Evolutionary conservation across 2,888 invertebrate species (phyloP).

Genomic region (Lutraria lutraria): DNA sequence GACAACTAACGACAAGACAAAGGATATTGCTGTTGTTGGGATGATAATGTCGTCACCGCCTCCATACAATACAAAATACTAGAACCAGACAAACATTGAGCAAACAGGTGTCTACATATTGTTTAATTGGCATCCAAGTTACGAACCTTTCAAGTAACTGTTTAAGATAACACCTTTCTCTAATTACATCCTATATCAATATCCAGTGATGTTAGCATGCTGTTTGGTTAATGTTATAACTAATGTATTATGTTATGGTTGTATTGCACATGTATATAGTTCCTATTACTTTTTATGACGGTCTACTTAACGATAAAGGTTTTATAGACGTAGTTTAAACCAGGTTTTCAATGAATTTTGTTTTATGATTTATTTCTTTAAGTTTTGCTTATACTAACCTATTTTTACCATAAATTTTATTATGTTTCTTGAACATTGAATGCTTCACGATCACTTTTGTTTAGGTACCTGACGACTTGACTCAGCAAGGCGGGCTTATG

Average conservation of each 20-base stretch:
- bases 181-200: neutral
- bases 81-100: neutral
- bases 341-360: too few species aligned
- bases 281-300: too few species aligned
- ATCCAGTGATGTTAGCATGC: neutral
- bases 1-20: neutral
- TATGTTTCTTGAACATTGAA: too few species aligned
- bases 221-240: neutral
- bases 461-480: too few species aligned
- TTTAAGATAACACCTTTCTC: neutral
- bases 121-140: neutral
- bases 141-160: neutral
- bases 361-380: too few species aligned
- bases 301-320: too few species aligned
- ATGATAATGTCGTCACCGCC: neutral
- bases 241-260: neutral
- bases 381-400: too few species aligned
- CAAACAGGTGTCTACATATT: neutral
- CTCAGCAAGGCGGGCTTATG: too few species aligned
- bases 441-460: too few species aligned
- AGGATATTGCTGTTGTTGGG: neutral
- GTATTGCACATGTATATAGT: too few species aligned
- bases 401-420: too few species aligned
- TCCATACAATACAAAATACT: neutral
- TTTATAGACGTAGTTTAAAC: too few species aligned